phyloP scores from a whole-genome alignment of 2,888 invertebrate species.

The Timandra comae region DNA sequence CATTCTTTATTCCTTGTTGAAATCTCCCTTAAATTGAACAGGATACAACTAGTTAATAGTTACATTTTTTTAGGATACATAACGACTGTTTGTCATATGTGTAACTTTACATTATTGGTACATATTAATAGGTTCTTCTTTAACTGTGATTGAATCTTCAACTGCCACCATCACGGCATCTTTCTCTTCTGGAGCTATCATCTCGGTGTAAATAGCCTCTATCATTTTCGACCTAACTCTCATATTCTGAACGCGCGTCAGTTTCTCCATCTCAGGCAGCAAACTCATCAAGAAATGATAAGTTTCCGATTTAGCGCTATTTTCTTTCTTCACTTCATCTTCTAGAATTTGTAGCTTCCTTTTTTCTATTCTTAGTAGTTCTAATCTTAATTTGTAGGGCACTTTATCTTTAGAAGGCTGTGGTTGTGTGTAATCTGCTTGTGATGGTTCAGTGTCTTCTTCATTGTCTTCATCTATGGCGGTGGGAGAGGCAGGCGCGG shows the following conservation, averaged over 20 bases:
- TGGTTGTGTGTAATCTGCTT: too few species aligned
- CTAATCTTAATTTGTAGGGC: slow-evolving; percentile 11
- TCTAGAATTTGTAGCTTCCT: slow-evolving; percentile 20
- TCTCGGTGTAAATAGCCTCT: slow-evolving; percentile 17
- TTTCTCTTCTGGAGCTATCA: slow-evolving; percentile 7
- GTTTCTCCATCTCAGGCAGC: slow-evolving; percentile 21
- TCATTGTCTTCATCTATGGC: not conserved
- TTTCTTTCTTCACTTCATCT: slow-evolving; percentile 14
- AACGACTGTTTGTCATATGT: too few species aligned
- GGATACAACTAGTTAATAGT: too few species aligned
- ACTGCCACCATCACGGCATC: not conserved
- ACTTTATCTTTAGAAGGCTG: too few species aligned
- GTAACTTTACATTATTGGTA: too few species aligned
- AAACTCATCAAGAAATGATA: slow-evolving; percentile 23
- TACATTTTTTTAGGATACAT: too few species aligned
- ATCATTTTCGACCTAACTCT: slow-evolving; percentile 17
- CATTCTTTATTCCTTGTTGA: too few species aligned
- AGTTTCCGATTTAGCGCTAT: slow-evolving; percentile 16
- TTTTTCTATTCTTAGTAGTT: slow-evolving; percentile 20
- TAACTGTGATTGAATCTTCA: not conserved
- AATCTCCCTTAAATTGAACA: too few species aligned
- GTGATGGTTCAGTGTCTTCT: not conserved
- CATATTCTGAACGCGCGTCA: too few species aligned
- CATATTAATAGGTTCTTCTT: slow-evolving; percentile 19
- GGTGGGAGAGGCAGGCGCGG: slow-evolving; percentile 4